Conservation (phyloP, 2,113 vertebrate genomes). For the Ginglymostoma cirratum region DNA sequence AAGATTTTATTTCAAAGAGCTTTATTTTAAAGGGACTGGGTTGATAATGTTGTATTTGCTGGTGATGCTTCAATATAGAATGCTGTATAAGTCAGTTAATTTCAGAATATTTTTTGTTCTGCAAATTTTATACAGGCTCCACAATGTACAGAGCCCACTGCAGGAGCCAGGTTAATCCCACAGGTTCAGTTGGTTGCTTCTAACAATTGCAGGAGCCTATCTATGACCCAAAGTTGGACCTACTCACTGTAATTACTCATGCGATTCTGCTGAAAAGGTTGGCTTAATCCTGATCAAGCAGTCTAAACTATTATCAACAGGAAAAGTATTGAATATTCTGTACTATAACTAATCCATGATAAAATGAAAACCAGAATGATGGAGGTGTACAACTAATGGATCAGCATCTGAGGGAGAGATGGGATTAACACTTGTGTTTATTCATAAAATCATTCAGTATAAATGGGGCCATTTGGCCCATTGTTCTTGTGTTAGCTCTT, state of each 20-base stretch:
- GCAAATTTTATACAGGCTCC: neutral
- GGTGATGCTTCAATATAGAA: neutral
- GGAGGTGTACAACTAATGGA: neutral
- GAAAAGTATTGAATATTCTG: neutral
- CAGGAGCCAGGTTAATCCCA: neutral
- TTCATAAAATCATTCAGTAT: neutral
- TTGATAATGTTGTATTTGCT: neutral
- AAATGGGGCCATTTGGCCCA: neutral
- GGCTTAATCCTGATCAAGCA: neutral
- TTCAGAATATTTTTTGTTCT: neutral
- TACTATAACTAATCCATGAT: neutral
- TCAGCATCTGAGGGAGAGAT: neutral
- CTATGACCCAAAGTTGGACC: neutral
- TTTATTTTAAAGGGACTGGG: conserved; percentile 15
- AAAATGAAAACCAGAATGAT: neutral
- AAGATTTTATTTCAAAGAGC: neutral
- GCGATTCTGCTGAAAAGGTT: neutral
- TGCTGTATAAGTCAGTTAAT: neutral
- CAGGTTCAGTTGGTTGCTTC: neutral
- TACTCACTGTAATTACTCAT: neutral
- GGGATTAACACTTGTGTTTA: neutral
- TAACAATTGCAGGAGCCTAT: neutral
- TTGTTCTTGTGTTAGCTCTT: neutral
- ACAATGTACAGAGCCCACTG: neutral
- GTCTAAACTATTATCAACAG: neutral